Evolutionary conservation across 2,113 vertebrate species (phyloP).

Genomic region (Misgurnus mizolepis): DNA sequence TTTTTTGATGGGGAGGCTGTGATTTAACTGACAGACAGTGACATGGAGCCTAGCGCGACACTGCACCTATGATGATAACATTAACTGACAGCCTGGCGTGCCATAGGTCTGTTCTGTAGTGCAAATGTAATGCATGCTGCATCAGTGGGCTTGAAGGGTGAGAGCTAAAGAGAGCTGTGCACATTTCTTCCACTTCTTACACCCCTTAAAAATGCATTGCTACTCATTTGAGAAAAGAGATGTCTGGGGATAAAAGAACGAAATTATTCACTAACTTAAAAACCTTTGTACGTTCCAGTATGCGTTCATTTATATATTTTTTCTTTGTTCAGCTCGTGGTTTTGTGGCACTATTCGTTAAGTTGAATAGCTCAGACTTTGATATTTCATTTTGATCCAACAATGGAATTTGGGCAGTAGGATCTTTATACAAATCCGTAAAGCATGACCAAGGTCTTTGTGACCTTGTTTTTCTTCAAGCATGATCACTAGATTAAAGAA

Average conservation of each 20-base stretch:
- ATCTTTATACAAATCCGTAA: not conserved
- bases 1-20: not conserved
- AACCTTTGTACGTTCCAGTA: slow-evolving; percentile 13
- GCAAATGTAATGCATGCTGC: slow-evolving; percentile 36
- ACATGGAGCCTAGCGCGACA: slow-evolving; percentile 1
- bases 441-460: slow-evolving; percentile 8
- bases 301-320: slow-evolving; percentile 27
- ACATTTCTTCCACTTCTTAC: slow-evolving; percentile 19
- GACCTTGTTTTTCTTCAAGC: not conserved
- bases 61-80: slow-evolving; percentile 29
- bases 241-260: not conserved
- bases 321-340: slow-evolving; percentile 12
- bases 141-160: not conserved
- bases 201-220: slow-evolving; percentile 46
- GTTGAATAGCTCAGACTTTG: slow-evolving; percentile 22
- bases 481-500: no score
- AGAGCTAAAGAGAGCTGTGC: slow-evolving; percentile 12
- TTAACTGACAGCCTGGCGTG: slow-evolving; percentile 29
- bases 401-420: not conserved
- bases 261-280: slow-evolving; percentile 34
- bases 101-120: slow-evolving; percentile 31
- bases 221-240: not conserved
- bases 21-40: slow-evolving; percentile 11
- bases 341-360: slow-evolving; percentile 13
- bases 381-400: slow-evolving; percentile 8